Evolutionary conservation across 2,797 vertebrate species (phyloP).

Genomic region (Macropodus opercularis): DNA sequence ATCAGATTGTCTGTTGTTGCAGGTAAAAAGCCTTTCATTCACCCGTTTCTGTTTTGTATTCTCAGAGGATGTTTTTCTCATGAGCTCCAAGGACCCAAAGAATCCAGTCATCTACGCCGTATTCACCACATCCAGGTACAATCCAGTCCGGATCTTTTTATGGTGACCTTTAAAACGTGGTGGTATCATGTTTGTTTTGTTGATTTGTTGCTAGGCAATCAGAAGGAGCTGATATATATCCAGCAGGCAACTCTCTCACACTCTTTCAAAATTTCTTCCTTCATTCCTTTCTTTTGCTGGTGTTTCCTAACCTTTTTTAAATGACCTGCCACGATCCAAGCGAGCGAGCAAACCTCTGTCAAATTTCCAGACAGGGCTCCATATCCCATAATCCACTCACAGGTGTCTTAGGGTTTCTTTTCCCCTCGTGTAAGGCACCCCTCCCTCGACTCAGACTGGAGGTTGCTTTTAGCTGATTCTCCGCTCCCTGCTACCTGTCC

Average conservation of each 20-base stretch:
- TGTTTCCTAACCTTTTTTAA: constrained; percentile 52
- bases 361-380: constrained; percentile 62
- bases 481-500: constrained; percentile 67
- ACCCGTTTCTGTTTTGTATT: constrained; percentile 12
- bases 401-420: constrained; percentile 65
- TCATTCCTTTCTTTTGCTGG: constrained; percentile 35
- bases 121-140: constrained; percentile 99
- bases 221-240: constrained; percentile 35
- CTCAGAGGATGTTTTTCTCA: constrained; percentile 87
- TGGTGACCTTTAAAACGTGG: constrained; percentile 11
- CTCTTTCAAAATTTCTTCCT: constrained; percentile 24
- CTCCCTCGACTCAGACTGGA: constrained; percentile 46
- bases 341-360: constrained; percentile 31
- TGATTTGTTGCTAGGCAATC: constrained; percentile 63
- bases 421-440: constrained; percentile 15
- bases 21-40: not conserved
- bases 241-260: constrained; percentile 13
- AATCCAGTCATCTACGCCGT: constrained; percentile 97
- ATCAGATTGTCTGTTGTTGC: not conserved
- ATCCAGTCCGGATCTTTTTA: not conserved
- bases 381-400: constrained; percentile 74
- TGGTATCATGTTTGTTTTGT: constrained; percentile 57
- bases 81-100: constrained; percentile 98
- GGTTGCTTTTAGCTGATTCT: constrained; percentile 66
- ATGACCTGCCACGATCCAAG: constrained; percentile 38